Conservation (phyloP, 2,888 invertebrate genomes). For the Sepiola atlantica region DNA sequence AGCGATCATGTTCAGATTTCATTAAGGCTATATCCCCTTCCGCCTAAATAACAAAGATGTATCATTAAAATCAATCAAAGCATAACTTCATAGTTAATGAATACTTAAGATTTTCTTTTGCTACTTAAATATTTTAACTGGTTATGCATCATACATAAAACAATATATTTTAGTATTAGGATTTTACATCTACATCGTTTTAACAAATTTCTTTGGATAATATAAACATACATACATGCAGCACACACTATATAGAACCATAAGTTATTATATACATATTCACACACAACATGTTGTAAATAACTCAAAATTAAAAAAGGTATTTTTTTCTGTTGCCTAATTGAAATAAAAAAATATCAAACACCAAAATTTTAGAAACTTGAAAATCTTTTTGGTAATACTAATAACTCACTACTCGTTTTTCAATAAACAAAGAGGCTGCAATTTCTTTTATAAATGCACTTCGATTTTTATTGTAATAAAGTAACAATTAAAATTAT, state of each 20-base stretch:
- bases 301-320: not conserved
- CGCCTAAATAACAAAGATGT: conserved; percentile 67
- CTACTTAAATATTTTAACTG: not conserved
- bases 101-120: not conserved
- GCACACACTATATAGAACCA: not conserved
- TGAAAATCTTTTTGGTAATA: not conserved
- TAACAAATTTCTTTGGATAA: not conserved
- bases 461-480: not conserved
- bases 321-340: not conserved
- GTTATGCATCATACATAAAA: not conserved
- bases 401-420: not conserved
- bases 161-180: not conserved
- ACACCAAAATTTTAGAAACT: not conserved
- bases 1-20: conserved; percentile 68
- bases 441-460: not conserved
- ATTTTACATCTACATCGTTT: not conserved
- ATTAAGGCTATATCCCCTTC: conserved; percentile 69
- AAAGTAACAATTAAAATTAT: not conserved
- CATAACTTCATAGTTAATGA: not conserved
- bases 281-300: not conserved
- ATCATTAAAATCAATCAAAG: not conserved
- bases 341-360: not conserved
- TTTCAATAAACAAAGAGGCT: not conserved
- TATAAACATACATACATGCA: not conserved
- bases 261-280: not conserved